Percentiles rank a stretch among this genome's conserved stretches.
Evolutionary conservation across 2,888 invertebrate genomes (phyloP).

Genomic region (Trichogramma dendrolimi): DNA sequence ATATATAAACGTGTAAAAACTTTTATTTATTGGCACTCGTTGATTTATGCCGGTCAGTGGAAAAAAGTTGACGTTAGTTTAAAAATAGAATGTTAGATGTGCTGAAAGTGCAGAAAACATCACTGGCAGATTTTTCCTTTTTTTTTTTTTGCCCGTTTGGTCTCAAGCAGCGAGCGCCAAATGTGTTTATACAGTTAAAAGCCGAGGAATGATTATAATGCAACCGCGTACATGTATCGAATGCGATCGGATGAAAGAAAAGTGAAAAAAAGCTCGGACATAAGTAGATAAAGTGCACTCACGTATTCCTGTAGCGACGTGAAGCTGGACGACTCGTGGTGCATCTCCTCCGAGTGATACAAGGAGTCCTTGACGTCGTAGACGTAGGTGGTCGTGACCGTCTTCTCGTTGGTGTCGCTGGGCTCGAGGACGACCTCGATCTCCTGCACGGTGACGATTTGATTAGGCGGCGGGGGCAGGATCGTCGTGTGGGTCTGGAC

Average conservation of each 20-base stretch:
- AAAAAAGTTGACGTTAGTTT: too few relatives aligned
- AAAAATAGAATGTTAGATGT: too few relatives aligned
- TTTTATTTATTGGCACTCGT: too few relatives aligned
- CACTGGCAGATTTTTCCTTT: too few relatives aligned
- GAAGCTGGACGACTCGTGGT: slow-evolving; percentile 16
- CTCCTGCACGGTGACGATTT: neutral
- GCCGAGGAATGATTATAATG: neutral
- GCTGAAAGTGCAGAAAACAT: too few relatives aligned
- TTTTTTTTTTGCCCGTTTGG: too few relatives aligned
- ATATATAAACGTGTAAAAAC: too few relatives aligned
- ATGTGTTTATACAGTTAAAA: too few relatives aligned
- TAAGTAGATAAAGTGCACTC: neutral
- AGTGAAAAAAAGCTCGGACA: neutral
- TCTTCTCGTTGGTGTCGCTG: slow-evolving; percentile 41
- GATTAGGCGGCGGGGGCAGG: neutral
- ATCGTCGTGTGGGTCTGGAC: neutral
- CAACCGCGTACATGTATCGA: neutral
- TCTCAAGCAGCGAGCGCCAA: too few relatives aligned
- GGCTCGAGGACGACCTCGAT: slow-evolving; percentile 44
- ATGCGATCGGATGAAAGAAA: neutral
- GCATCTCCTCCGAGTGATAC: neutral
- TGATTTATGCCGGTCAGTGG: too few relatives aligned
- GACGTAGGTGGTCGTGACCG: slow-evolving; percentile 13
- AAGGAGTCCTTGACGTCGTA: slow-evolving; percentile 27
- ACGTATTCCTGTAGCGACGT: slow-evolving; percentile 16